phyloP scores from a whole-genome alignment of 2,888 invertebrate genomes.

The Callyntrura guangdongensis region DNA sequence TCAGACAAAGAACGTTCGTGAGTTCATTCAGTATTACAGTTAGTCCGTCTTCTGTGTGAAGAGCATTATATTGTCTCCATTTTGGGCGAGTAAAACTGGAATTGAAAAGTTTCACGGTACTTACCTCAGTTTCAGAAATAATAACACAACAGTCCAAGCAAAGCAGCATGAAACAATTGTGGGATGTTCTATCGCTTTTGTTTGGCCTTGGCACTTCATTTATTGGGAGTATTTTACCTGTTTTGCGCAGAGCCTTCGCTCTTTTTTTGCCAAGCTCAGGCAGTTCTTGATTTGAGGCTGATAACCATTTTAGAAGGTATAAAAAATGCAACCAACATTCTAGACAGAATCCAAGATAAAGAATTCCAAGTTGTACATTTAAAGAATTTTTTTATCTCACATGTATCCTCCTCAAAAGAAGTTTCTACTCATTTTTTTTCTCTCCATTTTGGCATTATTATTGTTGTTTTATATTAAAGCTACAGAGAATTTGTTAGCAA shows the following conservation, averaged over 20 bases:
- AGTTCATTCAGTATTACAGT: conserved; percentile 14
- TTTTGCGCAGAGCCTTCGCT: neutral
- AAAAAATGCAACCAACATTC: neutral
- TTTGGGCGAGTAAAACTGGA: conserved; percentile 28
- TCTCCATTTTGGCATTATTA: neutral
- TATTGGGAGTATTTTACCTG: neutral
- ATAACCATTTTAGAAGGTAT: neutral
- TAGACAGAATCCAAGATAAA: neutral
- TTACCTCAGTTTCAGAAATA: neutral
- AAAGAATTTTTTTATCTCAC: neutral
- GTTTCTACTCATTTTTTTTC: neutral
- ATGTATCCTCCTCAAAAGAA: neutral
- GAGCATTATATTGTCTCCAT: conserved; percentile 17
- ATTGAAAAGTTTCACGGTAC: conserved; percentile 40
- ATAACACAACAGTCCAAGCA: no score
- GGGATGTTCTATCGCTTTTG: neutral
- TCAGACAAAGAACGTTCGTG: neutral
- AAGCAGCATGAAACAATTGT: neutral
- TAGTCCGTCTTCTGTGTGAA: neutral
- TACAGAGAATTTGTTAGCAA: neutral
- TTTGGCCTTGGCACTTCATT: conserved; percentile 52
- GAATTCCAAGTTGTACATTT: neutral
- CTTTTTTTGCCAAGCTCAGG: neutral
- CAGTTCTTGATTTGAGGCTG: neutral
- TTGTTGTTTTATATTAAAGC: no score